Base-by-base conservation (phyloP, 1,140 invertebrate genomes). In the Brachionus koreanus region DNA sequence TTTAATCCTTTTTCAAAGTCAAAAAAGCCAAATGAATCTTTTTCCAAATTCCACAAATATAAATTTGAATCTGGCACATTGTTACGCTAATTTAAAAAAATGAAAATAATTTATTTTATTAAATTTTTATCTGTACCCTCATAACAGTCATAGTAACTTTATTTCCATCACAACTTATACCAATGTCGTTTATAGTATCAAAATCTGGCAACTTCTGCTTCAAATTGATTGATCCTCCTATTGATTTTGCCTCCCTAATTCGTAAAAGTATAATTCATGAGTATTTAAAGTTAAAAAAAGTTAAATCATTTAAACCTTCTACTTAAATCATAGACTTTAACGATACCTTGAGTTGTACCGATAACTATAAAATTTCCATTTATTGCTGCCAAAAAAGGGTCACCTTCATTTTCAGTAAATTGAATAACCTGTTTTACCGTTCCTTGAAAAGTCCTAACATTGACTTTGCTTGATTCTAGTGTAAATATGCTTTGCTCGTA, bases 1-100 rank as follows among this genome's bases (percentile, higher is more conserved):
- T 87, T 87, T 25, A 86, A 85, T 13, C 90, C 90, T 19, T 86
- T 87, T 39, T 90, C 88, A 87, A 93, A 93, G 85, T 93, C 91
- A 84, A 93, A 92, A 85, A 91, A 92, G 39, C 90, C 89, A 46
- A 93, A 88, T n/a, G 88, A 89, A 87, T 96, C 94, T 75, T 91
- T 92, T 85, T 96, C 95, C 46, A 95, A 92, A 87, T 98, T 94
- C 94, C 95, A 98, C 42, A 98, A 89, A 86, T 95, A 97, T 1
- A 98, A 87, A 82, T 92, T 91, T 0, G 94, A 91, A 86, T 95
- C 93, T 0, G 94, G 93, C 16, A 81, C 83, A 7, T 83, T 84
- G 72, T 86, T 83, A 37, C 57, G 29, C 87, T 88, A n/a, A 84
- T 10, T 23, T 42, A 39, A 25, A 23, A 43, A 37, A 82, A 52